A percentile compares a stretch with the other conserved stretches of the same genome.
phyloP scores from a whole-genome alignment of 1,140 invertebrate species.

The Tetranychus urticae region DNA sequence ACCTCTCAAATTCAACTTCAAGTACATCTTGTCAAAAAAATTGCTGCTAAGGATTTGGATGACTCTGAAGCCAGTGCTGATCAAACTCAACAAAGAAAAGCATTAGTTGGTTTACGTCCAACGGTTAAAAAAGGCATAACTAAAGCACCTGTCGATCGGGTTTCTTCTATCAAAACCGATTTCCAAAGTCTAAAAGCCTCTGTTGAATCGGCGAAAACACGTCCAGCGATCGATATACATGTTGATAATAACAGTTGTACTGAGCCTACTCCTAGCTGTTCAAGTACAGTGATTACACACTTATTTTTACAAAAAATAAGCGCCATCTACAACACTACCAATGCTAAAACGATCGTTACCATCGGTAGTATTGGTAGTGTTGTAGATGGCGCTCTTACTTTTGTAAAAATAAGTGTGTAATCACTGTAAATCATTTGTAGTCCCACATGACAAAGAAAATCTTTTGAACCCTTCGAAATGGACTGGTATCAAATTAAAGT shows the following conservation, averaged over 20 bases:
- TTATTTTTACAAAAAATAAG: no score
- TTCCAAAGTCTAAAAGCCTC: no score
- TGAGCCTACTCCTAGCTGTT: not conserved
- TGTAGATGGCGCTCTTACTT: no score
- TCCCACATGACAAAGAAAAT: not conserved
- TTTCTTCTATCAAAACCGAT: no score
- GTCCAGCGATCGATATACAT: not conserved
- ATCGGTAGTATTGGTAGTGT: no score
- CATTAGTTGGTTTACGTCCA: not conserved
- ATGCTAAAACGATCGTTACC: no score
- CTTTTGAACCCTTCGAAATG: not conserved
- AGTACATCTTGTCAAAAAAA: not conserved
- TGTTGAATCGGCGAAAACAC: no score
- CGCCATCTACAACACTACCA: no score
- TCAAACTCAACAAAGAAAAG: constrained; percentile 7
- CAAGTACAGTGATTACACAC: no score
- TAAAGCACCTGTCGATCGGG: no score
- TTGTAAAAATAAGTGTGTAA: no score
- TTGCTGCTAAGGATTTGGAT: not conserved
- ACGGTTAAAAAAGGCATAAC: no score
- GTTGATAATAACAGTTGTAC: not conserved
- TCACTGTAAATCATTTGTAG: not conserved
- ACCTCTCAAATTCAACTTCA: not conserved
- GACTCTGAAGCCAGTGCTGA: constrained; percentile 4
- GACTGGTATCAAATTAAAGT: not conserved